Evolutionary conservation across 2,888 invertebrate species (phyloP), one percentile per base, ranked within the genome.

Genomic region (Hesperia comma): DNA sequence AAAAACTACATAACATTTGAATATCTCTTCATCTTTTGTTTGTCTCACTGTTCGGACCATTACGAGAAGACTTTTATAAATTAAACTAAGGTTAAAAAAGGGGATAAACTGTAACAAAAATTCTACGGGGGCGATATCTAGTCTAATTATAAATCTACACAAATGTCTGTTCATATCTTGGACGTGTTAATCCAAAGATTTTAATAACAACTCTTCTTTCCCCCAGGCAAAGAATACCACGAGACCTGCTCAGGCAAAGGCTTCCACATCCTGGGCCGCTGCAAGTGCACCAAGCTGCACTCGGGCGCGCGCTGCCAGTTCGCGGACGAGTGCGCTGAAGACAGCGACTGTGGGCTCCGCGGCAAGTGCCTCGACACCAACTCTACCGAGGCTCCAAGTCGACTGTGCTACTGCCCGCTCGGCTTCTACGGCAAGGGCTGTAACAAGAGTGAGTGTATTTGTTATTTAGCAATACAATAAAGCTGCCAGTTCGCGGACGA

Each of bases 401-500:
- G 94, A 74, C 96, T 97, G 79, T 99, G 99, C 83, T 99, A 96
- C 86, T 99, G 99, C 80, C 95, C 97, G 68, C 93, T 95, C 63
- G 99, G 99, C 15, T 98, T 96, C 94, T 97, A 96, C 80, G 98
- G 98, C 2, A 94, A 95, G 21, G 95, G 95, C 0, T 99, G 98
- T 80, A 95, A 95, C 70, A 96, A 96, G 90, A 95, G 97, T 97
- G 82, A 94, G 95, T 88, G 15, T 21, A n/a, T n/a, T n/a, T n/a
- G n/a, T n/a, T n/a, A n/a, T n/a, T n/a, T n/a, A n/a, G n/a, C n/a
- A n/a, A n/a, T n/a, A n/a, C n/a, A n/a, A n/a, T n/a, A n/a, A n/a
- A n/a, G 95, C 33, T 99, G 99, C 81, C 98, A 99, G 91, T 98
- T 96, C 86, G 93, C 94, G 70, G 98, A 98, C 81, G 98, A 99